Evolutionary conservation across 2,888 invertebrate genomes (phyloP).

Genomic region (Meliscaeva auricollis): DNA sequence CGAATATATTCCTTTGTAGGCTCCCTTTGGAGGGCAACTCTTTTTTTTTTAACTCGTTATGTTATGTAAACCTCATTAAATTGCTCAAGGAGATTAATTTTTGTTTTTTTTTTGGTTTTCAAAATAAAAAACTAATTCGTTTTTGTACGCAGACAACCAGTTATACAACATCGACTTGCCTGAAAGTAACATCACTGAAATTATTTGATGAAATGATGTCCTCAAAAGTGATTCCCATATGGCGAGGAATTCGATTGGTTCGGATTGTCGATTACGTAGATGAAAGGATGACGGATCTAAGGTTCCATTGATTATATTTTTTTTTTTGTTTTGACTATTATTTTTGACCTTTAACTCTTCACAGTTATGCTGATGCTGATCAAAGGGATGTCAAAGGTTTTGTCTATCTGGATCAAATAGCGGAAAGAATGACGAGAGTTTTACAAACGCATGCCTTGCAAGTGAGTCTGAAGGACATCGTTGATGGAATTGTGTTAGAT

Average conservation of each 20-base stretch:
- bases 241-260: constrained; percentile 87
- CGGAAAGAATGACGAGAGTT: constrained; percentile 41
- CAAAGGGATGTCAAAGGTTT: constrained; percentile 43
- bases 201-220: constrained; percentile 87
- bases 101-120: background rate
- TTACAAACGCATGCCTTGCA: constrained; percentile 88
- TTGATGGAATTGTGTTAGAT: constrained; percentile 75
- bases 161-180: constrained; percentile 83
- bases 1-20: constrained; percentile 38
- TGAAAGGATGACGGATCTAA: constrained; percentile 18
- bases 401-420: constrained; percentile 53
- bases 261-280: constrained; percentile 49
- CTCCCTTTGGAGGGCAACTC: background rate
- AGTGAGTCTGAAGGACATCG: constrained; percentile 85
- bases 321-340: background rate
- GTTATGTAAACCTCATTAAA: constrained; percentile 41
- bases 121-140: constrained; percentile 7
- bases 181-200: constrained; percentile 79
- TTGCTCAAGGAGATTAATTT: background rate
- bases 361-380: constrained; percentile 26
- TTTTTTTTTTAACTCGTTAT: constrained; percentile 6
- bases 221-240: constrained; percentile 87
- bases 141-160: constrained; percentile 45
- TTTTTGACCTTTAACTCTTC: background rate
- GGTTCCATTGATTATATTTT: constrained; percentile 36